phyloP scores from a whole-genome alignment of 2,797 vertebrate species.

The Phaenicophaeus curvirostris region DNA sequence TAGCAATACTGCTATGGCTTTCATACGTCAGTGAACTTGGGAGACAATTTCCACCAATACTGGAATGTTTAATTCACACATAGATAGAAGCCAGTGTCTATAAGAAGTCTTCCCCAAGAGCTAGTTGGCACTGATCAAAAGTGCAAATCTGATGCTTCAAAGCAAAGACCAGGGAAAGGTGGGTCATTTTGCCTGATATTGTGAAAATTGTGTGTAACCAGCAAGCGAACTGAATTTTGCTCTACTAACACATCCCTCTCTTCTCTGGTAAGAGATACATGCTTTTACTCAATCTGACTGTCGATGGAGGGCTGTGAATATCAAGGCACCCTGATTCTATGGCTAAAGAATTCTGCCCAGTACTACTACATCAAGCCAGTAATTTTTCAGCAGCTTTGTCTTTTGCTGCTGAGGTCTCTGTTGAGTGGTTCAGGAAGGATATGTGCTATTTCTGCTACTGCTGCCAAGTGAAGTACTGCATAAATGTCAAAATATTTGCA shows the following conservation, averaged over 20 bases:
- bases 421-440: not conserved
- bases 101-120: not conserved
- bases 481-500: slow-evolving; percentile 57
- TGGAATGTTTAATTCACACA: not conserved
- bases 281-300: not conserved
- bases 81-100: not conserved
- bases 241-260: not conserved
- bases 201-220: not conserved
- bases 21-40: not conserved
- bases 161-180: not conserved
- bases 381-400: not conserved
- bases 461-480: slow-evolving; percentile 12
- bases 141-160: not conserved
- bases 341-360: not conserved
- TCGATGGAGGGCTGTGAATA: not conserved
- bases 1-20: not conserved
- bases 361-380: not conserved
- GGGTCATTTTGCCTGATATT: not conserved
- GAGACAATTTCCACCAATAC: not conserved
- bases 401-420: not conserved
- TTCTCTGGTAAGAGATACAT: not conserved
- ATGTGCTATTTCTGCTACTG: not conserved
- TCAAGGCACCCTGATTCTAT: not conserved
- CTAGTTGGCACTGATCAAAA: not conserved
- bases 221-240: not conserved